These are phyloP conservation scores for Heliocidaris erythrogramma DNA, from an alignment of 35 echinoderm and acorn worm species.

Conservation along the genomic window DNA sequence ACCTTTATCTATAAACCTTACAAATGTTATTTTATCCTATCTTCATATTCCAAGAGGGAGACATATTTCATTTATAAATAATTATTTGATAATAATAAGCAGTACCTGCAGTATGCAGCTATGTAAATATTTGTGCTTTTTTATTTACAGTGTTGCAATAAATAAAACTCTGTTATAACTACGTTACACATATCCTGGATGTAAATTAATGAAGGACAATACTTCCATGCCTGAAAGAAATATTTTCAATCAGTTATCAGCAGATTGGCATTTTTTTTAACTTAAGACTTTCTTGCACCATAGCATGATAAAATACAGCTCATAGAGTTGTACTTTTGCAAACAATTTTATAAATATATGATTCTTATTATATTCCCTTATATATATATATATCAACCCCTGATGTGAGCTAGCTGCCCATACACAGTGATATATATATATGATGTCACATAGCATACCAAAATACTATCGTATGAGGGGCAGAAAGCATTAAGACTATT, in stretches of 20 bases:
- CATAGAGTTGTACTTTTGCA: background rate
- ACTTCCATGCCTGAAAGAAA: background rate
- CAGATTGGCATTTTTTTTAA: background rate
- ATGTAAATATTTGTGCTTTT: background rate
- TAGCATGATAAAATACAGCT: background rate
- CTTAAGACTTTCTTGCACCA: background rate
- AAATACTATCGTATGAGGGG: background rate
- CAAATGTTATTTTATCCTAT: background rate
- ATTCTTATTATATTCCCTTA: background rate
- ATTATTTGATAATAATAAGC: background rate
- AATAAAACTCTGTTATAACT: background rate
- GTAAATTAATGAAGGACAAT: background rate
- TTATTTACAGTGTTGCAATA: conserved; percentile 18
- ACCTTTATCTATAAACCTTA: background rate
- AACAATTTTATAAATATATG: conserved; percentile 13
- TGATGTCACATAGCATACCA: background rate
- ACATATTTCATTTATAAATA: background rate
- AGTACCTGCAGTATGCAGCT: background rate
- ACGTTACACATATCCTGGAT: background rate
- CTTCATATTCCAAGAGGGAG: background rate
- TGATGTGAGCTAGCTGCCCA: background rate
- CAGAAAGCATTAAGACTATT: background rate
- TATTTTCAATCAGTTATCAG: background rate
- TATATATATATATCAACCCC: background rate
- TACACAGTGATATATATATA: background rate